These are phyloP conservation scores for Cistogaster globosa DNA, from an alignment of 2,888 invertebrate species.

Conservation along the genomic window DNA sequence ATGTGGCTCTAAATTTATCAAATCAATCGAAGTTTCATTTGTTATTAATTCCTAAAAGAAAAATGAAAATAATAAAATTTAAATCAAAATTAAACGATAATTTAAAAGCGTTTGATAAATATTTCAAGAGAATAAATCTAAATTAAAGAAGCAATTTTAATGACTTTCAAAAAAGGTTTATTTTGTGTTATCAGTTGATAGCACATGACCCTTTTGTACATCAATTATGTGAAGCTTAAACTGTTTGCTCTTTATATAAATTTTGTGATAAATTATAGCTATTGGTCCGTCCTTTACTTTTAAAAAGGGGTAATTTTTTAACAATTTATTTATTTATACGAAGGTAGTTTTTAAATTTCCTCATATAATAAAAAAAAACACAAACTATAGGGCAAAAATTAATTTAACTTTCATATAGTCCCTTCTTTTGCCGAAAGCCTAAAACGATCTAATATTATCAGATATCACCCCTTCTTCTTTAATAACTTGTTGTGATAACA, in stretches of 20 bases:
- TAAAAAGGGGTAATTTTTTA: slow-evolving; percentile 20
- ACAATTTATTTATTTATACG: slow-evolving; percentile 26
- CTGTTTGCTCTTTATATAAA: background rate
- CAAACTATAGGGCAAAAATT: too few relatives aligned
- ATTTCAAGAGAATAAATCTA: background rate
- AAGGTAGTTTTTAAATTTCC: background rate
- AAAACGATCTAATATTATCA: too few relatives aligned
- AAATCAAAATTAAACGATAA: too few relatives aligned
- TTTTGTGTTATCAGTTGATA: too few relatives aligned
- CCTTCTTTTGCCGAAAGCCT: too few relatives aligned
- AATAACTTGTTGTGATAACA: too few relatives aligned
- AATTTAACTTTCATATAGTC: too few relatives aligned
- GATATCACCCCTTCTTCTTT: too few relatives aligned
- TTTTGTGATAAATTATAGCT: slow-evolving; percentile 4
- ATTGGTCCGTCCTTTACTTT: slow-evolving; percentile 24
- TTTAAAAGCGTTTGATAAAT: background rate
- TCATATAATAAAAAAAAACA: too few relatives aligned
- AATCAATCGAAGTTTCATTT: slow-evolving; percentile 85
- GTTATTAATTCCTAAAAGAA: slow-evolving; percentile 88
- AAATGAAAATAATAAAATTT: slow-evolving; percentile 12
- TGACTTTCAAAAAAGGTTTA: background rate
- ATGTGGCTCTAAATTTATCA: slow-evolving; percentile 87
- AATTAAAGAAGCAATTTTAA: background rate
- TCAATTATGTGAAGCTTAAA: too few relatives aligned
- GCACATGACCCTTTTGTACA: too few relatives aligned